Evolutionary conservation across 1,140 invertebrate species (phyloP).

Genomic region (Bombus confusus): DNA sequence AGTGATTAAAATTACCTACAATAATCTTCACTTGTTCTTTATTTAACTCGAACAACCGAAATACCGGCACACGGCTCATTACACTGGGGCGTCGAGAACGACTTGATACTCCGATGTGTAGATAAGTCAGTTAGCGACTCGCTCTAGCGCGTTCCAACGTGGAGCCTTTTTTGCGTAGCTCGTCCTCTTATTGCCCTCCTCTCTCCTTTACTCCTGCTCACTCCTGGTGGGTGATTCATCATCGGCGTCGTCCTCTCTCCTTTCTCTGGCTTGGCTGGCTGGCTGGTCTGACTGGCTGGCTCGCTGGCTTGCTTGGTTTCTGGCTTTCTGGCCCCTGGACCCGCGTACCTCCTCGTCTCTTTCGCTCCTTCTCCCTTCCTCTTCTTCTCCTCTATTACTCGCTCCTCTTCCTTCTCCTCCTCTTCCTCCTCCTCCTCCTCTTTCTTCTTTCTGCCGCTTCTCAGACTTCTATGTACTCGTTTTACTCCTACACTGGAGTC

Average conservation of each 20-base stretch:
- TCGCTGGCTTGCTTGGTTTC: slow-evolving; percentile 43
- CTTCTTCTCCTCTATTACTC: background rate
- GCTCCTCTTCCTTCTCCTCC: slow-evolving; percentile 1
- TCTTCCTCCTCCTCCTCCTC: background rate
- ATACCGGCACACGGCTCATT: slow-evolving; percentile 20
- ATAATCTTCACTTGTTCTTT: background rate
- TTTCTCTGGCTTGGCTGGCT: slow-evolving; percentile 68
- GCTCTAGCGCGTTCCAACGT: slow-evolving; percentile 79
- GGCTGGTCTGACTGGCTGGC: slow-evolving; percentile 50
- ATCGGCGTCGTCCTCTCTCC: slow-evolving; percentile 76
- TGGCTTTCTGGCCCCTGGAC: slow-evolving; percentile 65
- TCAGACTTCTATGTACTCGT: slow-evolving; percentile 59
- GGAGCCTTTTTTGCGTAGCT: slow-evolving; percentile 74
- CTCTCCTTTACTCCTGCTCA: slow-evolving; percentile 66
- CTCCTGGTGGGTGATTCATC: slow-evolving; percentile 79
- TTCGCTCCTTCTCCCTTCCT: slow-evolving; percentile 17
- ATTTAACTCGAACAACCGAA: slow-evolving; percentile 2
- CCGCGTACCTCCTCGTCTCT: slow-evolving; percentile 33
- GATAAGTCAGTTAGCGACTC: slow-evolving; percentile 82
- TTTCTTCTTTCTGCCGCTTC: slow-evolving; percentile 32
- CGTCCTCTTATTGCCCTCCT: slow-evolving; percentile 74
- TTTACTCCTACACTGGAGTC: slow-evolving; percentile 65
- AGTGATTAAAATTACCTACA: background rate
- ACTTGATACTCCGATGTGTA: slow-evolving; percentile 65
- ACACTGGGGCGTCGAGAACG: slow-evolving; percentile 5